These are phyloP conservation scores for Choloepus didactylus DNA, from an alignment of 2,797 vertebrate genomes.

Conservation along the genomic window DNA sequence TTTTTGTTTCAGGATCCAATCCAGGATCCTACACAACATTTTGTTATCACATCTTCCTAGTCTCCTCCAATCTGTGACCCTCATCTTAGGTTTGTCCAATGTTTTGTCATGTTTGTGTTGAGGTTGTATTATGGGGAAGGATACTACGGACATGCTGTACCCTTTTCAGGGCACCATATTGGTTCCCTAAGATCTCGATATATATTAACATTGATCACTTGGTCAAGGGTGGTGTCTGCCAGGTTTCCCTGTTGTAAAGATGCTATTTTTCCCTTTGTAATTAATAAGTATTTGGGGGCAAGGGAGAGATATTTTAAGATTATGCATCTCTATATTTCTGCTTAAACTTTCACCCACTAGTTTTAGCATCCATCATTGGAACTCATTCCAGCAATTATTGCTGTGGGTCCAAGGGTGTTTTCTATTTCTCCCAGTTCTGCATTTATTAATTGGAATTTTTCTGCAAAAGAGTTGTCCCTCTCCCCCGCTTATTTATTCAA, in stretches of 20 bases:
- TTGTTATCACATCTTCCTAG: neutral
- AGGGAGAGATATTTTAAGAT: neutral
- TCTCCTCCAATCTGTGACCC: neutral
- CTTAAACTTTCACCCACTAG: neutral
- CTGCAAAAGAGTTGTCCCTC: neutral
- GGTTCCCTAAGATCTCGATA: neutral
- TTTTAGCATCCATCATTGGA: neutral
- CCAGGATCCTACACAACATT: neutral
- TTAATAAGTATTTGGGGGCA: neutral
- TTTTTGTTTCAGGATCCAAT: neutral
- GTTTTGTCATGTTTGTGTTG: neutral
- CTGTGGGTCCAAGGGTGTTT: neutral
- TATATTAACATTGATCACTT: neutral
- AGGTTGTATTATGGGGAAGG: neutral
- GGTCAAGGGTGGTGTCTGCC: neutral
- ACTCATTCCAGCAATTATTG: neutral
- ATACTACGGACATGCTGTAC: neutral
- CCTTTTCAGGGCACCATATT: neutral
- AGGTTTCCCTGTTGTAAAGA: neutral
- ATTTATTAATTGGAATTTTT: neutral
- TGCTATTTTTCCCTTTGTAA: neutral
- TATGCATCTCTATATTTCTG: neutral
- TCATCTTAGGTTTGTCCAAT: neutral
- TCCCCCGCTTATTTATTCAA: neutral
- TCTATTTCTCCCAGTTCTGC: neutral